Conservation (phyloP, 2,888 invertebrate species). For the Aradus depressus region DNA sequence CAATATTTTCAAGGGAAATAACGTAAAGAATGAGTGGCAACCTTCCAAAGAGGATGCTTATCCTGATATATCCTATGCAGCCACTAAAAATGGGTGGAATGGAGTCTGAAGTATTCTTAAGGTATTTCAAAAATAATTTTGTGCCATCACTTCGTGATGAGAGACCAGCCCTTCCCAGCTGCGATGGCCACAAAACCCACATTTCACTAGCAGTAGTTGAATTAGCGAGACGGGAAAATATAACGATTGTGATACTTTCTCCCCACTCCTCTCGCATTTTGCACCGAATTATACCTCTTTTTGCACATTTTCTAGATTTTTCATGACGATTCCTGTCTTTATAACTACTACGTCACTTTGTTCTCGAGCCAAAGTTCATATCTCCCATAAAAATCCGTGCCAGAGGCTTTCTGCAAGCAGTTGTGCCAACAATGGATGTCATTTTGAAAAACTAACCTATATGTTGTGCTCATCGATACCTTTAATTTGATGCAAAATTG, state of each 20-base stretch:
- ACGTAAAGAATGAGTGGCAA: constrained; percentile 35
- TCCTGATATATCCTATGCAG: constrained; percentile 32
- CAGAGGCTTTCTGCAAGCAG: no score
- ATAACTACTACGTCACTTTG: no score
- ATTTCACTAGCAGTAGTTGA: constrained; percentile 29
- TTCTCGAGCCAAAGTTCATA: no score
- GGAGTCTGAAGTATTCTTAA: constrained; percentile 32
- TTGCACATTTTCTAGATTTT: no score
- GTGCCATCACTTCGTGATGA: constrained; percentile 18
- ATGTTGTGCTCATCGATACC: no score
- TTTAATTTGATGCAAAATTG: no score
- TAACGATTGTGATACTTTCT: constrained; percentile 33
- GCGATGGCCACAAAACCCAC: constrained; percentile 34
- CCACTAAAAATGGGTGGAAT: constrained; percentile 34
- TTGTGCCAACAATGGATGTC: no score
- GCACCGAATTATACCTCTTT: no score
- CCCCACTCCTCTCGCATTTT: constrained; percentile 29
- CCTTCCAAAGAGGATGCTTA: constrained; percentile 30
- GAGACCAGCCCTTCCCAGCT: constrained; percentile 32
- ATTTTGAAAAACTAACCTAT: no score
- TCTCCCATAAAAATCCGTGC: no score
- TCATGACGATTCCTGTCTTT: no score
- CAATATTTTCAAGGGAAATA: constrained; percentile 35
- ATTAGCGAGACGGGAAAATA: constrained; percentile 27
- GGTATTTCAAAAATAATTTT: constrained; percentile 31